Evolutionary conservation across 64 coral and sea anemone species (phyloP), one percentile per base, ranked within the genome.

Genomic region (Porites australiensis): DNA sequence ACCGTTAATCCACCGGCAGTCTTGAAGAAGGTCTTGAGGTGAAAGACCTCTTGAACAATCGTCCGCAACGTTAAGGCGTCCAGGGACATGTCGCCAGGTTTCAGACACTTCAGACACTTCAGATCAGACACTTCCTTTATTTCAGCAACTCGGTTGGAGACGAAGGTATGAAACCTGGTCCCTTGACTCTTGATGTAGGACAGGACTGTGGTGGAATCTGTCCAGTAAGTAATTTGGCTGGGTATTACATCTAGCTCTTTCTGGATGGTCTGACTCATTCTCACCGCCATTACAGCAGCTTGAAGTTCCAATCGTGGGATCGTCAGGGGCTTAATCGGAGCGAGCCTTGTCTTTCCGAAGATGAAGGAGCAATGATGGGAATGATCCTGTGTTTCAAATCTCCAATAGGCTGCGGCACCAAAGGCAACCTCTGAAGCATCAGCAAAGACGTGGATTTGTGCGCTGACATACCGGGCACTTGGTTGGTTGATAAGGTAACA

Each of bases 231-330:
- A 50, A 88, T 44, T 3, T 66, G 71, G 55, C 22, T 43, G 48
- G 27, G 57, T 61, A 52, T 65, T 51, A 92, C 19, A 43, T 63
- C 14, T 50, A 92, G 55, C 58, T 83, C 90, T 45, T 70, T 78
- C 45, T 57, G 61, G 52, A 93, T 48, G 83, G 79, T 88, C 64
- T 65, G 43, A 50, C 64, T 48, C 13, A 88, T 70, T 50, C 74
- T 79, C 37, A 59, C 82, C 5, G 81, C 88, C 45, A 95, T 15
- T 15, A 91, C 85, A 14, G 89, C 94, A 13, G 89, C 89, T 53
- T 74, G 66, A 43, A 95, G 64, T 58, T 95, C 89, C 22, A 95
- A 59, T 50, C 94, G 53, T 65, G 89, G 94, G 14, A 95, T 91
- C 2, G 88, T 88, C 8, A 82, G 16, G 47, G 74, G 65, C 67